phyloP scores from a whole-genome alignment of 2,113 vertebrate genomes.

The Tonatia bakeri region DNA sequence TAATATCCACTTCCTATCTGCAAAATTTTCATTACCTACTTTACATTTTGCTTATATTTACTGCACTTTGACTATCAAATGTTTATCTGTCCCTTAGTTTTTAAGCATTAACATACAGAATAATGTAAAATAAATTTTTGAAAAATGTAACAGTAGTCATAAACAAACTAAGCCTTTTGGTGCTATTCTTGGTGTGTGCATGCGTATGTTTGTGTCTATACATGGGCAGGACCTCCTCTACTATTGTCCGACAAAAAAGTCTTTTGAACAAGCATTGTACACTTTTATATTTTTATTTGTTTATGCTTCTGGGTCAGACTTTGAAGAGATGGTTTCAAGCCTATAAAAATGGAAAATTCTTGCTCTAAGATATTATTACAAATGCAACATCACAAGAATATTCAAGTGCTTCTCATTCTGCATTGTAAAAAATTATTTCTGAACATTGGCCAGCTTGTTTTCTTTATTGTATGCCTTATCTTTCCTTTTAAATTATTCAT shows the following conservation, averaged over 20 bases:
- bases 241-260: not conserved
- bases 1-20: not conserved
- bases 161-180: not conserved
- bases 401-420: conserved; percentile 52
- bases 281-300: not conserved
- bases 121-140: not conserved
- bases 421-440: conserved; percentile 52
- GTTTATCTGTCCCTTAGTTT: not conserved
- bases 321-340: conserved; percentile 6
- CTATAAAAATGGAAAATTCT: not conserved
- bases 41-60: not conserved
- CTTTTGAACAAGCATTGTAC: not conserved
- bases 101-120: not conserved
- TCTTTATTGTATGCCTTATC: conserved; percentile 54
- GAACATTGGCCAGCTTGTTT: conserved; percentile 31
- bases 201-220: not conserved
- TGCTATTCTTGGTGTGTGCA: not conserved
- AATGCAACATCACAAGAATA: conserved; percentile 45
- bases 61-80: not conserved
- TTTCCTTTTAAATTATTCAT: conserved; percentile 72
- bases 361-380: conserved; percentile 48
- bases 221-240: not conserved
- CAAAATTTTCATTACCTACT: not conserved
- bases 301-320: conserved; percentile 21
- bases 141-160: not conserved